Base-by-base conservation (phyloP, 2,888 invertebrate species). In the Diarsia mendica region DNA sequence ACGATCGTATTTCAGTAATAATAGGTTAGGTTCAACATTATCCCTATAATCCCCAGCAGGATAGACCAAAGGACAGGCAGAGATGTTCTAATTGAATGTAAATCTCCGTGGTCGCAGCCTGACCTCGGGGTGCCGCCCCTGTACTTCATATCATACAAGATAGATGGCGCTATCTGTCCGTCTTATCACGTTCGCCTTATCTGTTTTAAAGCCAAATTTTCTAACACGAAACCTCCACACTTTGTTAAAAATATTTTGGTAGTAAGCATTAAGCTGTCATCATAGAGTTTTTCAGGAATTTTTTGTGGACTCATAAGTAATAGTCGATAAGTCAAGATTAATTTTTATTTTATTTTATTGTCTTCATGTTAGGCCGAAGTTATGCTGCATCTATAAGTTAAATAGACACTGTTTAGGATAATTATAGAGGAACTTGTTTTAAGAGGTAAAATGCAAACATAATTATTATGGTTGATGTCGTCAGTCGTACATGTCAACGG, bases 71-170 rank as follows among this genome's bases (percentile, higher is more conserved):
- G 39, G n/a, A 49, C 39, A 39, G 51, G 28, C 10, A 20, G 23
- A 55, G 23, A 73, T 67, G 49, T 80, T 78, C 46, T 80, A 82
- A 82, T 82, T 76, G 53, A 76, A 82, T 79, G 66, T 66, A 82
- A 82, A 79, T 76, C 82, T 82, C 28, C 28, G 82, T 20, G 53
- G 79, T 66, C 69, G 33, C 23, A 20, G 28, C 68, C 23, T 69
- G 76, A 61, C 53, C 75, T 68, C 49, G 64, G n/a, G 49, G 20
- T 63, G 51, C 33, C 53, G 39, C 33, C 13, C 53, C 20, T 49
- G 49, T 82, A 66, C 18, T 79, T 76, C 65, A 61, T 76, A 79
- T 69, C 49, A 23, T 13, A 55, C 44, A 4, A 66, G 55, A 81
- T 61, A 79, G 79, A 79, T 79, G 82, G 82, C 76, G 68, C 61